Conservation (phyloP, 2,888 invertebrate genomes). For the Lasioglossum lativentre region DNA sequence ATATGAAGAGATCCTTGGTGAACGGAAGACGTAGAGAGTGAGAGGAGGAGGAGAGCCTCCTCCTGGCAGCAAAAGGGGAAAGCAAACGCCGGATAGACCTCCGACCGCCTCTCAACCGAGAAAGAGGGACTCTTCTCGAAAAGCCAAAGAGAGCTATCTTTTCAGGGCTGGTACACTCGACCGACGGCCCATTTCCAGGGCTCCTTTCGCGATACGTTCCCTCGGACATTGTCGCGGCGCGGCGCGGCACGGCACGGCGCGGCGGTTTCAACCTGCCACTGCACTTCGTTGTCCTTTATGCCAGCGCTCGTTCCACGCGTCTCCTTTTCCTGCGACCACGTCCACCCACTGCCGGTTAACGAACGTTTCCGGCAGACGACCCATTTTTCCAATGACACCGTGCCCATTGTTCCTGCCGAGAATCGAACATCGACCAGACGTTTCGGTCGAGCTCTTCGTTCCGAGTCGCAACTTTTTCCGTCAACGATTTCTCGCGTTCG, state of each 20-base stretch:
- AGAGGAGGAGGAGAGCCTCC: background rate
- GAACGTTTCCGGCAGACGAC: constrained; percentile 1
- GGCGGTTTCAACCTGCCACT: constrained; percentile 20
- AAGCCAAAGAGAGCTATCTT: constrained; percentile 9
- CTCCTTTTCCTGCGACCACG: constrained; percentile 4
- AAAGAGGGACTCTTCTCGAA: background rate
- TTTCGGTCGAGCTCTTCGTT: background rate
- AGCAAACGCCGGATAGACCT: constrained; percentile 26
- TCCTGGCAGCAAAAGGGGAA: constrained; percentile 21
- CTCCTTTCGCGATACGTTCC: constrained; percentile 40
- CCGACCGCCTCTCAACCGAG: background rate
- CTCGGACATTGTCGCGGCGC: constrained; percentile 46
- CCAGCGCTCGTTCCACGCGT: constrained; percentile 39
- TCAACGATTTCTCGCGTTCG: background rate
- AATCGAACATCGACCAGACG: constrained; percentile 15
- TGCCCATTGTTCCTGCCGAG: background rate
- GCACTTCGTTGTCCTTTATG: constrained; percentile 31
- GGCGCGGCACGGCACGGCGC: background rate
- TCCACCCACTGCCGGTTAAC: constrained; percentile 1
- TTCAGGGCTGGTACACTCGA: constrained; percentile 25
- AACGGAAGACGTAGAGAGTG: background rate
- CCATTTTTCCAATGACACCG: constrained; percentile 31
- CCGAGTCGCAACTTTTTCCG: background rate
- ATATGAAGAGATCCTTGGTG: constrained; percentile 29
- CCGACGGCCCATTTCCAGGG: constrained; percentile 50